Base-by-base conservation (phyloP, 2,888 invertebrate species). In the Pheosia gnoma region DNA sequence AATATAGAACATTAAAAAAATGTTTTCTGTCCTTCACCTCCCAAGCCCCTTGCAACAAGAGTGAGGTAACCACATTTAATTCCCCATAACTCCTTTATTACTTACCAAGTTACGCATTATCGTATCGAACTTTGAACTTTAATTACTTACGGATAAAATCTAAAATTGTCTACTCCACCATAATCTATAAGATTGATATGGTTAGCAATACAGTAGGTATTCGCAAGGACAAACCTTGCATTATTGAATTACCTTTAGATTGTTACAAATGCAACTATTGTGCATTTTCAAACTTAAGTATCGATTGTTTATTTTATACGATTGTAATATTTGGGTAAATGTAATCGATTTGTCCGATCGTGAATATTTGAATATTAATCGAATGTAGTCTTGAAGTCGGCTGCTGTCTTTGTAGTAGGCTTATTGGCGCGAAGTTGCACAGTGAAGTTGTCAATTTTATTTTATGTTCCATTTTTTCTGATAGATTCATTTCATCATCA, bases 231-330 rank as follows among this genome's bases (percentile, higher is more conserved):
- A 60, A 36, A 51, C 56, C 38, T 61, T 65, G 68, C 61, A 66
- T 39, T 55, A 41, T 75, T 74, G 75, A 71, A 75, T 74, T 67
- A 61, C 63, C 57, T 51, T 59, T 67, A 71, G 69, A 66, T 64
- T 61, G 65, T 74, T 25, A 74, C 71, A 71, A 74, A 74, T 75
- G 72, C 67, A 75, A 75, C 73, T 67, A 75, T 74, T 71, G 75
- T 56, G 56, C 41, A 13, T 73, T 75, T 60, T 62, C 68, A 55
- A 64, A 13, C 41, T 39, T 36, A 75, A 68, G 75, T 65, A 74
- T 64, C 66, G 69, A 72, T 72, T 41, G 54, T 56, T 11, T 65
- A 68, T 51, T 60, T 11, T 65, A 68, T 51, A 59, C 53, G 69
- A 75, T 69, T 75, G 62, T 66, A 67, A 70, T 70, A 64, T 71